phyloP scores from a whole-genome alignment of 2,113 vertebrate genomes.

The Antennarius striatus region DNA sequence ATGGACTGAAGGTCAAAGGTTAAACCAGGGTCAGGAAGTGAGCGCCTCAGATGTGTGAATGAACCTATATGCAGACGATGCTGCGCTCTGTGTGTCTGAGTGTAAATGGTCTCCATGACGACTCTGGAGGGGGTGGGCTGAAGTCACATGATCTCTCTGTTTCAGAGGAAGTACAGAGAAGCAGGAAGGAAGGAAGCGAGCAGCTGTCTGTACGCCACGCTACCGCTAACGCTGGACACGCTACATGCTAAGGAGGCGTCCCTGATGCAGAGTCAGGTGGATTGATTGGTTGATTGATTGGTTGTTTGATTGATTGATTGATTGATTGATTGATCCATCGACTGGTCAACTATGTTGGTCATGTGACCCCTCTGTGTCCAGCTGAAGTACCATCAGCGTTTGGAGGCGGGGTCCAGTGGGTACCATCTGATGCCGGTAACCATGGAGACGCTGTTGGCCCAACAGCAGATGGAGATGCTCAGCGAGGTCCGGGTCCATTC shows the following conservation, averaged over 20 bases:
- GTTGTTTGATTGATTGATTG: no score
- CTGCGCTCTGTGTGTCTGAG: no score
- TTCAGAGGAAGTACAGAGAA: conserved; percentile 82
- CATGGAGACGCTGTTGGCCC: conserved; percentile 40
- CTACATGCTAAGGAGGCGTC: conserved; percentile 52
- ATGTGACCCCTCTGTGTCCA: conserved; percentile 3
- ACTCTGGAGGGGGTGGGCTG: no score
- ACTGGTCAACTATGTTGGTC: no score
- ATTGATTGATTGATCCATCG: no score
- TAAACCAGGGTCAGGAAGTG: no score
- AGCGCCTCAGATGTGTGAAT: no score
- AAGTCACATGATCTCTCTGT: background rate
- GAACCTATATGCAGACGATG: no score
- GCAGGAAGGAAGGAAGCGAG: conserved; percentile 42
- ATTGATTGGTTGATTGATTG: no score
- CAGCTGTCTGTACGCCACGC: conserved; percentile 32
- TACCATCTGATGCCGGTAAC: conserved; percentile 67
- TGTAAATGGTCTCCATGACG: no score
- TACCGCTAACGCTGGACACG: conserved; percentile 58
- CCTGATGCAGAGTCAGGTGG: conserved; percentile 53
- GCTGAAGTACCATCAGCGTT: conserved; percentile 53
- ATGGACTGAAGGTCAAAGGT: no score
- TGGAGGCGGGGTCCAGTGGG: background rate
- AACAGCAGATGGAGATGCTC: conserved; percentile 46
- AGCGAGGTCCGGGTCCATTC: conserved; percentile 32